Percentiles rank a stretch among this genome's conserved stretches.
phyloP scores from a whole-genome alignment of 2,797 vertebrate genomes.

The Ambastaia sidthimunki region DNA sequence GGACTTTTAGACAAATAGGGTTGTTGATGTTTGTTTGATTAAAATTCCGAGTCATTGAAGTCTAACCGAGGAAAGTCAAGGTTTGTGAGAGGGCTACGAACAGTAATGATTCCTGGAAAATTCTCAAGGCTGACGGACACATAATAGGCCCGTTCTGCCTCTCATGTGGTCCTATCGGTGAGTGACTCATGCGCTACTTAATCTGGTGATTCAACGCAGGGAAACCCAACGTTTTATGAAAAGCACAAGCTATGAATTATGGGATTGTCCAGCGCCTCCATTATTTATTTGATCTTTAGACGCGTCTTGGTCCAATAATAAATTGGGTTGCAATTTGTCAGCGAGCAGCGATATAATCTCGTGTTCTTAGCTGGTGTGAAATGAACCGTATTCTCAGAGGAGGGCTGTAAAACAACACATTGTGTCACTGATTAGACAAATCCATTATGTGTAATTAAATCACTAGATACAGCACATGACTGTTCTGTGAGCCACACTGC shows the following conservation, averaged over 20 bases:
- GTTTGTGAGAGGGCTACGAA: constrained; percentile 43
- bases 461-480: constrained; percentile 45
- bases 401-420: constrained; percentile 68
- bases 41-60: constrained; percentile 34
- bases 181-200: constrained; percentile 69
- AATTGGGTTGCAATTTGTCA: constrained; percentile 68
- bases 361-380: constrained; percentile 62
- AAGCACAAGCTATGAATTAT: constrained; percentile 66
- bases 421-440: constrained; percentile 62
- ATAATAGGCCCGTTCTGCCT: constrained; percentile 61
- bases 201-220: constrained; percentile 66
- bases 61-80: constrained; percentile 35
- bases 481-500: constrained; percentile 12
- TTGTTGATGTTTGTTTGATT: constrained; percentile 43
- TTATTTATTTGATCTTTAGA: constrained; percentile 72
- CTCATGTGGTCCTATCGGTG: constrained; percentile 66
- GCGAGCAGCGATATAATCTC: constrained; percentile 70
- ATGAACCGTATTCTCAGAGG: constrained; percentile 63
- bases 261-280: constrained; percentile 56
- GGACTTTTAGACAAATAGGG: constrained; percentile 11
- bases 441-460: constrained; percentile 50
- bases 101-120: constrained; percentile 54
- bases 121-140: constrained; percentile 58
- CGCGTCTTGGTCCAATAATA: constrained; percentile 47
- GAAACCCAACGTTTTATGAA: constrained; percentile 71